These are phyloP conservation scores for Linnaemya tessellans DNA, from an alignment of 2,888 invertebrate genomes.

Conservation along the genomic window DNA sequence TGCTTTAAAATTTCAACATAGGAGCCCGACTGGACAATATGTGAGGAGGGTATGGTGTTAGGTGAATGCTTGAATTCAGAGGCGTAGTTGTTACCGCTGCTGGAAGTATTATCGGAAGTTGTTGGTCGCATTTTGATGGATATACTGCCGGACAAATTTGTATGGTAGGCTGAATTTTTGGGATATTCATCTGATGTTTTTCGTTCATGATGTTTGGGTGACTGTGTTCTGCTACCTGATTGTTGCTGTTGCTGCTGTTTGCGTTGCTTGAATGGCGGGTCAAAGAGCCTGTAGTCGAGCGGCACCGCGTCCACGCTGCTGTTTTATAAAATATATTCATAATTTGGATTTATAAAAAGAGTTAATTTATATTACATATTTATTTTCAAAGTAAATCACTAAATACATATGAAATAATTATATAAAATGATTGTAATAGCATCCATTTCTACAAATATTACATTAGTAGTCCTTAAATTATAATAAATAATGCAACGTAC, in stretches of 20 bases:
- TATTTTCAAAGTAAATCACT: no score
- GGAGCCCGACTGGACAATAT: slow-evolving; percentile 80
- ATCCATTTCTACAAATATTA: no score
- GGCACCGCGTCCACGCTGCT: slow-evolving; percentile 82
- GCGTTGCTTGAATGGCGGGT: slow-evolving; percentile 81
- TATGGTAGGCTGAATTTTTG: slow-evolving; percentile 79
- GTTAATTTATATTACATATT: no score
- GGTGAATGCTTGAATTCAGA: slow-evolving; percentile 75
- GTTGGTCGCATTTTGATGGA: slow-evolving; percentile 78
- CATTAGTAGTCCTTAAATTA: no score
- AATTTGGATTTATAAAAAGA: no score
- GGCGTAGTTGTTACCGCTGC: slow-evolving; percentile 76
- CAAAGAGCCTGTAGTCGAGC: slow-evolving; percentile 82
- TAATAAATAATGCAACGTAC: no score
- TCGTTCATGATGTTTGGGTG: slow-evolving; percentile 77
- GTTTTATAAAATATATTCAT: slow-evolving; percentile 41
- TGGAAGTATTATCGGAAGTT: slow-evolving; percentile 78
- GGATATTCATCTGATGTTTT: slow-evolving; percentile 77
- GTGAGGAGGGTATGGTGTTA: slow-evolving; percentile 76
- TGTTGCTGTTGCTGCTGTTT: slow-evolving; percentile 75
- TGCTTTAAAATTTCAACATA: slow-evolving; percentile 81
- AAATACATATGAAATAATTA: no score
- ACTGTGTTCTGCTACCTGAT: slow-evolving; percentile 73
- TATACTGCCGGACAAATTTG: slow-evolving; percentile 80
- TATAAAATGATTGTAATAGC: no score